These are phyloP conservation scores for Tenrec ecaudatus DNA, from an alignment of 2,113 vertebrate species.

Conservation along the genomic window DNA sequence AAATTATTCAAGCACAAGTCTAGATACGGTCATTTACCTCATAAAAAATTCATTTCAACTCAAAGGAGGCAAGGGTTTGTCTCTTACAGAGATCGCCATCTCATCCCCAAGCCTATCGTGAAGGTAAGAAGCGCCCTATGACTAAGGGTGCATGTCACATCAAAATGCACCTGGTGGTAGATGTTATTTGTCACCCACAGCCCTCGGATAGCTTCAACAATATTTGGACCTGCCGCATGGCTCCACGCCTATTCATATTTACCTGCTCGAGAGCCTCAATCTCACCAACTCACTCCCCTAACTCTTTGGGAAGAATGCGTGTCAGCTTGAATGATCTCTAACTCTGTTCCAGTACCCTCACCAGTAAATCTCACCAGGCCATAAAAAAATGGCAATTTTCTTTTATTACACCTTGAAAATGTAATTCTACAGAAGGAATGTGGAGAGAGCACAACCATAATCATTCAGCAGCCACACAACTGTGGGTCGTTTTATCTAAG, in stretches of 20 bases:
- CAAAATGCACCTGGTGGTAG: neutral
- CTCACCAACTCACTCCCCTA: neutral
- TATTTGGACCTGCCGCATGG: neutral
- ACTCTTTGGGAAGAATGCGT: neutral
- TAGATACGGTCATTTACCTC: constrained; percentile 63
- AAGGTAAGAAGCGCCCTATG: neutral
- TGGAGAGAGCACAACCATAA: neutral
- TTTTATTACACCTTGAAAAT: neutral
- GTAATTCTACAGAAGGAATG: neutral
- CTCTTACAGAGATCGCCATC: constrained; percentile 46
- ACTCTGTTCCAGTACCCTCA: rapidly evolving
- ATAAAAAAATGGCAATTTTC: neutral
- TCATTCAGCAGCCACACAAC: neutral
- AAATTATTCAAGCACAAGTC: constrained; percentile 51
- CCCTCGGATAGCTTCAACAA: constrained; percentile 7
- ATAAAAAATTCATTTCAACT: constrained; percentile 63
- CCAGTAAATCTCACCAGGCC: neutral
- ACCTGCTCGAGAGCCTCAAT: rapidly evolving
- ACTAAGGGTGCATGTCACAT: neutral
- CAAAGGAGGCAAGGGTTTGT: constrained; percentile 35
- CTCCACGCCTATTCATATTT: neutral
- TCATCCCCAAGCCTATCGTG: constrained; percentile 28
- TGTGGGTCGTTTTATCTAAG: neutral
- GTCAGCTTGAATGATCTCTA: neutral
- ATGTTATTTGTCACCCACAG: neutral